Conservation (phyloP, 2,113 vertebrate genomes). For the Empidonax alnorum region DNA sequence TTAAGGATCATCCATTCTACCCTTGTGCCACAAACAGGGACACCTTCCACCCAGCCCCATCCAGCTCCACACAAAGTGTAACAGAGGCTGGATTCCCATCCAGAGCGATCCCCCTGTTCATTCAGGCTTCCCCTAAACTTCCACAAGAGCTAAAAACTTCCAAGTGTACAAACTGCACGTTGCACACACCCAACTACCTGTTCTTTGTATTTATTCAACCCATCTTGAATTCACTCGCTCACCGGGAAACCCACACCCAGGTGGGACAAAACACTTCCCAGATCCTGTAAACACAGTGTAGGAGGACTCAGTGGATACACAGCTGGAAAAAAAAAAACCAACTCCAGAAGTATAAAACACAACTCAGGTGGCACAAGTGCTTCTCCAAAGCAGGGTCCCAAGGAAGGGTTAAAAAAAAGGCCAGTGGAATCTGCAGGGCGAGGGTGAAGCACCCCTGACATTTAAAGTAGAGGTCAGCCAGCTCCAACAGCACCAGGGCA, state of each 20-base stretch:
- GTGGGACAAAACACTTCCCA: not conserved
- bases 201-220: fast-evolving
- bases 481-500: not conserved
- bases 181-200: not conserved
- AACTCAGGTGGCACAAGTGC: not conserved
- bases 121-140: not conserved
- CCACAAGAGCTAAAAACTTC: fast-evolving
- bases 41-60: too few relatives aligned
- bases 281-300: not conserved
- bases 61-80: fast-evolving
- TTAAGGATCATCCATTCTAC: not conserved
- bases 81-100: not conserved
- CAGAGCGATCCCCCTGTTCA: not conserved
- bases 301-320: too few relatives aligned
- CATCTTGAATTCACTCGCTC: fast-evolving
- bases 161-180: fast-evolving
- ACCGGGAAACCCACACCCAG: not conserved
- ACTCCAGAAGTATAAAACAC: fast-evolving
- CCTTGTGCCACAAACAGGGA: not conserved
- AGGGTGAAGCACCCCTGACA: slow-evolving; percentile 66
- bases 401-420: slow-evolving; percentile 43
- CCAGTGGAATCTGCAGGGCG: slow-evolving; percentile 18
- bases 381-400: not conserved
- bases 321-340: fast-evolving
- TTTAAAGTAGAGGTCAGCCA: slow-evolving; percentile 77